phyloP scores from a whole-genome alignment of 2,113 vertebrate species.

The Axis porcinus region DNA sequence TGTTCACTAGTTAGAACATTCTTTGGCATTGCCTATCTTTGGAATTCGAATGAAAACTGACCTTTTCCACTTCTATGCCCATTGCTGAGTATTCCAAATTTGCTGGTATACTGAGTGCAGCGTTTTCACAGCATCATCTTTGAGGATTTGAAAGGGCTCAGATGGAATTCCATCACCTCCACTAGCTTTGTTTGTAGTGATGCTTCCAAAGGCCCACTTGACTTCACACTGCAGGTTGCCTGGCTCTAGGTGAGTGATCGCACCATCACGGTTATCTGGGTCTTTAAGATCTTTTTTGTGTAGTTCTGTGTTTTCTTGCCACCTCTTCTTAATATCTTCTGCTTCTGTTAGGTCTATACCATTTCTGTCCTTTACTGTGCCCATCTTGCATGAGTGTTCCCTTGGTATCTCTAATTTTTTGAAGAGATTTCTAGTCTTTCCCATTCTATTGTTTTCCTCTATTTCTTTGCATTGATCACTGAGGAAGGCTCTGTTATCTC shows the following conservation, averaged over 20 bases:
- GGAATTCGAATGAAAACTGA: background rate
- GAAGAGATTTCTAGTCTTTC: background rate
- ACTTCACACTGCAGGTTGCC: background rate
- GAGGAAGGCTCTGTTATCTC: background rate
- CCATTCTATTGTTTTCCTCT: background rate
- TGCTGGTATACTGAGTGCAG: background rate
- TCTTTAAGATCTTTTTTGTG: background rate
- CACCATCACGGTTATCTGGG: background rate
- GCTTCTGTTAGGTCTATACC: background rate
- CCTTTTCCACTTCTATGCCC: background rate
- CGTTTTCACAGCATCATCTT: background rate
- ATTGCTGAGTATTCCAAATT: background rate
- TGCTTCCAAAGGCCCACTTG: background rate
- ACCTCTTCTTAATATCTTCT: background rate
- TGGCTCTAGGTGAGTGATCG: background rate
- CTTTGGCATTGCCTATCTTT: background rate
- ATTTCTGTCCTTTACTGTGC: background rate
- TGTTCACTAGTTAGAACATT: background rate
- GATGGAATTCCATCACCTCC: background rate
- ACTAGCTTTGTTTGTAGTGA: background rate
- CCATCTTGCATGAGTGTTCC: background rate
- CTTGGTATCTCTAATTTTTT: background rate
- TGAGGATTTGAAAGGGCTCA: background rate
- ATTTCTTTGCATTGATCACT: background rate
- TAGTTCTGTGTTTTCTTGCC: background rate